phyloP scores from a whole-genome alignment of 1,140 invertebrate species.

The Bacillus rossius region DNA sequence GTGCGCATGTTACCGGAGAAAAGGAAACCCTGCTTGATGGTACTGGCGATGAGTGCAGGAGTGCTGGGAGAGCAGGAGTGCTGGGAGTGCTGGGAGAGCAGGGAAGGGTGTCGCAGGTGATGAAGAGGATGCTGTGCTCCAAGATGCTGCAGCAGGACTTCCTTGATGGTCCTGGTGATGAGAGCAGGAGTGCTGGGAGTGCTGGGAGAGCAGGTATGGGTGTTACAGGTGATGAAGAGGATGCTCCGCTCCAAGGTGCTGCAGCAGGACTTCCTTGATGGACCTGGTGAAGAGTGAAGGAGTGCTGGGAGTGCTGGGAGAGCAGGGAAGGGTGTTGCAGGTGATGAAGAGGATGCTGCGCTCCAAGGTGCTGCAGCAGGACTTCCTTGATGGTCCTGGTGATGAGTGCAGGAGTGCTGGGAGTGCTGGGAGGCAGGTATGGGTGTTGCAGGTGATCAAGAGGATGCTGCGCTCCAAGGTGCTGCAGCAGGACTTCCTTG shows the following conservation, averaged over 20 bases:
- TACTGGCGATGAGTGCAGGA: too few species aligned
- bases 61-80: too few species aligned
- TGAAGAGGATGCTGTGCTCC: conserved; percentile 47
- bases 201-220: neutral
- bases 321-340: conserved; percentile 23
- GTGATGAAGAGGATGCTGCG: conserved; percentile 46
- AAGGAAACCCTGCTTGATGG: conserved; percentile 48
- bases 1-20: too few species aligned
- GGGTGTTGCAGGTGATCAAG: conserved; percentile 37
- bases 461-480: conserved; percentile 46
- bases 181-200: neutral
- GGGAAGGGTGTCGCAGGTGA: conserved; percentile 36
- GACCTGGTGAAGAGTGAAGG: too few species aligned
- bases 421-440: too few species aligned
- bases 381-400: conserved; percentile 49
- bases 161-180: too few species aligned
- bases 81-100: too few species aligned
- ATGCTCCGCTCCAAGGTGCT: conserved; percentile 46
- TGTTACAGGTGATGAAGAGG: conserved; percentile 41
- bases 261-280: conserved; percentile 48
- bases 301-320: neutral
- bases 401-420: too few species aligned
- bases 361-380: conserved; percentile 44
- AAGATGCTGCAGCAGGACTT: conserved; percentile 44
- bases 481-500: conserved; percentile 46